phyloP scores from a whole-genome alignment of 2,888 invertebrate genomes.

The Volucella bombylans region DNA sequence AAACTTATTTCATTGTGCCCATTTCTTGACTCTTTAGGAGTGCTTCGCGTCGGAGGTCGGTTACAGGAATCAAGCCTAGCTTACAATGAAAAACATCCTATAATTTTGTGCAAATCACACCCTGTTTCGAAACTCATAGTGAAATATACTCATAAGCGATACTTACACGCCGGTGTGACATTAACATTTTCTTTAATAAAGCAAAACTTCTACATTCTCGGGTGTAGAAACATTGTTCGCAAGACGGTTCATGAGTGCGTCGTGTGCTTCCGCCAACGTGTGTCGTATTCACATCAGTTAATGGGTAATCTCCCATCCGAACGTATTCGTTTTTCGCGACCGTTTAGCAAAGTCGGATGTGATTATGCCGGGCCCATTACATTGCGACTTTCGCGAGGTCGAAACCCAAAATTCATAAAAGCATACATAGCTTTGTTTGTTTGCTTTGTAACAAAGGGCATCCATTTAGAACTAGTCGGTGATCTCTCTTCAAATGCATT shows the following conservation, averaged over 20 bases:
- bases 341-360: neutral
- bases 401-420: neutral
- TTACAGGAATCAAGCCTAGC: slow-evolving; percentile 14
- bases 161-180: too few species aligned
- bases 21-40: slow-evolving; percentile 3
- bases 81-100: slow-evolving; percentile 34
- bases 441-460: too few species aligned
- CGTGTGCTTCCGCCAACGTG: neutral
- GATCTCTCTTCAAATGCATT: too few species aligned
- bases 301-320: neutral
- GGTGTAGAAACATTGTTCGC: too few species aligned
- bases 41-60: slow-evolving; percentile 39
- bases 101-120: slow-evolving; percentile 29
- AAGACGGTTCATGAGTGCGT: too few species aligned
- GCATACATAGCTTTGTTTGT: neutral
- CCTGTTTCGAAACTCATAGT: neutral
- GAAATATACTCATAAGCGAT: too few species aligned
- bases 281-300: neutral
- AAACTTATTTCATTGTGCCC: too few species aligned
- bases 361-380: neutral
- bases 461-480: too few species aligned
- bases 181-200: too few species aligned
- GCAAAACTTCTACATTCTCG: too few species aligned
- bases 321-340: neutral
- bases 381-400: neutral